phyloP scores from a whole-genome alignment of 2,113 vertebrate genomes.

The Glareola pratincola region DNA sequence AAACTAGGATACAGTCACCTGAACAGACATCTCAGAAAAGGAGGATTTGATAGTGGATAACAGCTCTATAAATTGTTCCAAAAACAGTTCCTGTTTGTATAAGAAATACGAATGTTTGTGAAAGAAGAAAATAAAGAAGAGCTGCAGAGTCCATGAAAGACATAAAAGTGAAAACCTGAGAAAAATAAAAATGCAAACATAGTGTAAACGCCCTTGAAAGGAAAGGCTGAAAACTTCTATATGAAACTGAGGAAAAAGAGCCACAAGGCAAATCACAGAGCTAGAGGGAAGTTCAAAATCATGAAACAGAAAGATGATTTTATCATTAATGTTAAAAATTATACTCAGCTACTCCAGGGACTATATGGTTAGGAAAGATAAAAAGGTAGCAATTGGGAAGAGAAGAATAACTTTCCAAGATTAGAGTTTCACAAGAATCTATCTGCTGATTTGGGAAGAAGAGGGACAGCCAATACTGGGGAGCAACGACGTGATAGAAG shows the following conservation, averaged over 20 bases:
- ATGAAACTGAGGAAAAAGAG: neutral
- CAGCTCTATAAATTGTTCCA: neutral
- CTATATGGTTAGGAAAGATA: neutral
- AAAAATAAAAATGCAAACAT: neutral
- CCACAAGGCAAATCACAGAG: neutral
- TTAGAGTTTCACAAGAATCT: neutral
- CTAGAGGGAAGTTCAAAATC: neutral
- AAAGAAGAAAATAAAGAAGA: neutral
- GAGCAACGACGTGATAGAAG: neutral
- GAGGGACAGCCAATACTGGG: neutral
- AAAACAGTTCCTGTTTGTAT: neutral
- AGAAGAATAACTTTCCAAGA: neutral
- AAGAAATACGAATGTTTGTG: neutral
- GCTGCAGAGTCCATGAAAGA: neutral
- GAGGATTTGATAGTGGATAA: neutral
- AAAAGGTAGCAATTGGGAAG: neutral
- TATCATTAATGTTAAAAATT: neutral
- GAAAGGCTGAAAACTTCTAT: neutral
- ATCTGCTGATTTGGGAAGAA: neutral
- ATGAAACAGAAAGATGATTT: neutral
- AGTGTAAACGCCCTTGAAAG: neutral
- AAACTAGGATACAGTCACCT: neutral
- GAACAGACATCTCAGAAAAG: neutral
- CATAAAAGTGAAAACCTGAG: neutral
- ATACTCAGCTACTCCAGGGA: neutral